phyloP scores from a whole-genome alignment of 2,797 vertebrate genomes.

The Coranthus polyacanthus region DNA sequence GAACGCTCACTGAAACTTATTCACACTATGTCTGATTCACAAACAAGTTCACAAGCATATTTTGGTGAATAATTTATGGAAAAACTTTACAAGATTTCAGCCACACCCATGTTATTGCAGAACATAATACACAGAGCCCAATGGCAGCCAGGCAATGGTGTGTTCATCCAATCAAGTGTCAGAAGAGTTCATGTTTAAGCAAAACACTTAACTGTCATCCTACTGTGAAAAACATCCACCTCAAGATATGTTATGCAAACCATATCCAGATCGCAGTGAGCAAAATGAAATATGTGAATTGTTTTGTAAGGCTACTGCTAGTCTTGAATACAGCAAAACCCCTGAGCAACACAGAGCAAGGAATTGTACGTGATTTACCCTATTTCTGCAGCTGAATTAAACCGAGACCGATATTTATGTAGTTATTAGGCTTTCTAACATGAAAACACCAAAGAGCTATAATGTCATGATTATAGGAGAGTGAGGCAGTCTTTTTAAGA shows the following conservation, averaged over 20 bases:
- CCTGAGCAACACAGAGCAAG: neutral
- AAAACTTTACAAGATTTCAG: neutral
- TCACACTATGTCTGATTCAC: neutral
- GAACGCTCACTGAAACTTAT: neutral
- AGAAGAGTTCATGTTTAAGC: constrained; percentile 2
- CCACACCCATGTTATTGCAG: constrained; percentile 32
- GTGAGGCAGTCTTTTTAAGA: constrained; percentile 70
- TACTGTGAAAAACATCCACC: constrained; percentile 7
- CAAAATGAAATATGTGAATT: constrained; percentile 16
- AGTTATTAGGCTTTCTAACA: constrained; percentile 22
- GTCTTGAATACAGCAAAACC: neutral
- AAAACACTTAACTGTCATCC: neutral
- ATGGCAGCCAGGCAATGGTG: neutral
- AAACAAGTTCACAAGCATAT: neutral
- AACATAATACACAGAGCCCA: constrained; percentile 14
- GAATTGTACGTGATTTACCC: constrained; percentile 2
- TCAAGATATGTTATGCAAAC: neutral
- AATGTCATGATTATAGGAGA: constrained; percentile 65
- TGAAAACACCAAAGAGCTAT: constrained; percentile 28
- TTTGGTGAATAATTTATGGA: neutral
- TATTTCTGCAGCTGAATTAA: constrained; percentile 18
- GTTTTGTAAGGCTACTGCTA: constrained; percentile 24
- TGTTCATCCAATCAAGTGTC: neutral
- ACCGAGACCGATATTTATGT: constrained; percentile 37
- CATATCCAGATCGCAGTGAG: constrained; percentile 3